Evolutionary conservation across 64 coral and sea anemone species (phyloP), one percentile per base, ranked within the genome.

Genomic region (Astreopora myriophthalma): DNA sequence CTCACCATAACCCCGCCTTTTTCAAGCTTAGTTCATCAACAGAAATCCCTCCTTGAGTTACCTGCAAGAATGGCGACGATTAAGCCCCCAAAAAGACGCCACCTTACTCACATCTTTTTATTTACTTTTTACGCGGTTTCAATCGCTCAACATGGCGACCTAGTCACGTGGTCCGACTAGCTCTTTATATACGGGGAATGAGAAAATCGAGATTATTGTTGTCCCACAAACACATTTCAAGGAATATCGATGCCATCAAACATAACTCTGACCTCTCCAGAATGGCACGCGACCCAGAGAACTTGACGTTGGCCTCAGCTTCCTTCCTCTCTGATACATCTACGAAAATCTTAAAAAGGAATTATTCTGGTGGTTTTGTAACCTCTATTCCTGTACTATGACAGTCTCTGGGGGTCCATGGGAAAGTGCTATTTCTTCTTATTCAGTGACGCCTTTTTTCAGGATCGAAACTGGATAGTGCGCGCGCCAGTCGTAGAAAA

Each of bases 81-180:
- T 23, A 36, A 63, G 51, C 16, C 63, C 22, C 7, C 26, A 27
- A 80, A 33, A 69, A 14, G 2, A 8, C 51, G 13, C 17, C 17
- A n/a, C 1, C 19, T 22, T 38, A 8, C 22, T 60, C 32, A 26
- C 17, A 64, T 38, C 22, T 12, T 38, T 24, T 25, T 83, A 63
- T 83, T 83, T 83, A 83, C 79, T 32, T 82, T 32, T 38, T 33
- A 73, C 32, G 40, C 40, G 74, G 74, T 37, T 78, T 78, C 74
- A 49, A 26, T 22, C 34, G 70, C 11, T 28, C 52, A 16, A 64
- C 52, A 83, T 83, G 79, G 79, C 79, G 79, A 34, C 16, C 70
- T 64, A 22, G 79, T 83, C 79, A 83, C 79, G 79, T 83, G 79
- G 57, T 64, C 1, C 14, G 2, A 22, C 16, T 38, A 36, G 13